Base-by-base conservation (phyloP, 2,888 invertebrate genomes). In the Abscondita cerata region DNA sequence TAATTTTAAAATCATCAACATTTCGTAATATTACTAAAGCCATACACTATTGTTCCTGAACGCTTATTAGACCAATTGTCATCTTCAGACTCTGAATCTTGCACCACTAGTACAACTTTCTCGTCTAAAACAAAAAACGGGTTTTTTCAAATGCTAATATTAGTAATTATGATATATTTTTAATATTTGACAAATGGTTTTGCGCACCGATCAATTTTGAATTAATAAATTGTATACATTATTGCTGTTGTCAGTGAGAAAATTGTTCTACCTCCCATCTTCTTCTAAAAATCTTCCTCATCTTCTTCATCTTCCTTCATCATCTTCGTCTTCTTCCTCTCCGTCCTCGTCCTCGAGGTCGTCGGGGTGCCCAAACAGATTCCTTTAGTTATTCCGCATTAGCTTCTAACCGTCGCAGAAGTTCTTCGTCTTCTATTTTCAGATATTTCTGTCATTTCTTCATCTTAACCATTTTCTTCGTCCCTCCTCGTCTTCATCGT, bases 381-480 rank as follows among this genome's bases (percentile, higher is more conserved):
- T 55, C 59, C 12, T 86, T 86, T 54, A 90, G 78, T 67, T 88
- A 86, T 52, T 90, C 90, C 76, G 91, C 91, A 83, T 89, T 90
- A 19, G 86, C 88, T 75, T 90, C 90, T 58, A 91, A 80, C 66
- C 90, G 85, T 72, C 82, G 88, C 70, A 91, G 82, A 47, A 91
- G 80, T 65, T 90, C 90, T 4, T 84, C 84, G 74, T 91, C 90
- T 73, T 67, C 66, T n/a, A 19, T 59, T 56, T 61, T 64, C 66
- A 19, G 65, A 56, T 33, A 59, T 56, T 41, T 64, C 60, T n/a
- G n/a, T 59, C 58, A 1, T 53, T 53, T 54, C 58, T 11, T 67
- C 65, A 1, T 62, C 52, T 16, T 57, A 48, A 12, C 84, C 84
- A 66, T 83, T 82, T 18, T 82, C 82, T 16, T 83, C 79, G 61